These are phyloP conservation scores for Laupala kohalensis DNA, from an alignment of 1,140 invertebrate genomes.

Conservation along the genomic window DNA sequence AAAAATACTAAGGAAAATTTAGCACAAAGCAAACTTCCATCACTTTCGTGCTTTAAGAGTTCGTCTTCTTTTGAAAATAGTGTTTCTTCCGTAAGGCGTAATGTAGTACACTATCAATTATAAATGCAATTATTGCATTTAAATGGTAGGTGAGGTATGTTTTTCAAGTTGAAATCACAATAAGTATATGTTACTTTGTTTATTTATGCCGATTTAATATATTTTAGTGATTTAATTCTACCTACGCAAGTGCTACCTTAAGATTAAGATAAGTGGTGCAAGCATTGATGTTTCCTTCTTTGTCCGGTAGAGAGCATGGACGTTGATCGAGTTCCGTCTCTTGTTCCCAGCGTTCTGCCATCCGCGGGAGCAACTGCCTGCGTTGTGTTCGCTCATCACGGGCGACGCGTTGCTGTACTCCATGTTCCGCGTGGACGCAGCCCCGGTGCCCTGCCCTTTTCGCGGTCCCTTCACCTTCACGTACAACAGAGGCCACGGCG, in stretches of 20 bases:
- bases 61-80: background rate
- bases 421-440: constrained; percentile 72
- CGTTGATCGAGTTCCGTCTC: too few relatives aligned
- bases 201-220: too few relatives aligned
- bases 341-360: constrained; percentile 61
- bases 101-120: too few relatives aligned
- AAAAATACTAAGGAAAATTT: too few relatives aligned
- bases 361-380: constrained; percentile 54
- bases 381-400: constrained; percentile 70
- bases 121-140: too few relatives aligned
- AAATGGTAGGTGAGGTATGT: too few relatives aligned
- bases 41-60: too few relatives aligned
- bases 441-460: constrained; percentile 68
- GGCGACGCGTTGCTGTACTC: constrained; percentile 77
- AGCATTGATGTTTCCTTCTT: background rate
- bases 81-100: too few relatives aligned
- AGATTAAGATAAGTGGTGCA: background rate
- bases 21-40: too few relatives aligned
- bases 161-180: too few relatives aligned
- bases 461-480: constrained; percentile 51
- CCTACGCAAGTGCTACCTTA: background rate
- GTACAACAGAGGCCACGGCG: constrained; percentile 63
- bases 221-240: too few relatives aligned
- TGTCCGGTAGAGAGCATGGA: background rate
- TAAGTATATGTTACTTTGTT: too few relatives aligned